These are phyloP conservation scores for Raja brachyura DNA, from an alignment of 2,113 vertebrate species.

Conservation along the genomic window DNA sequence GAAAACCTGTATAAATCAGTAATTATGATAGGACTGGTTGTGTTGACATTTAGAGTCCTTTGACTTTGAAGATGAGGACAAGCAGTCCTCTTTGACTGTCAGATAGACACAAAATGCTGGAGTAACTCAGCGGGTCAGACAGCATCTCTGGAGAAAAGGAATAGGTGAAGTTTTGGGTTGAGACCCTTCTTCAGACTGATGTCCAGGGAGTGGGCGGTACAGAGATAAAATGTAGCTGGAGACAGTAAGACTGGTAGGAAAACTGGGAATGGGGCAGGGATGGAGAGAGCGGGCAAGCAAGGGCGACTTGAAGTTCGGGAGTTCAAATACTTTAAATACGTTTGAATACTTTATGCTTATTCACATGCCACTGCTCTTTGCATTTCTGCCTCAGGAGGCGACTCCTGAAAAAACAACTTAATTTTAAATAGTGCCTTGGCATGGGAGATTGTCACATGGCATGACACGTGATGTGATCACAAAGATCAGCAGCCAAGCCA, in stretches of 20 bases:
- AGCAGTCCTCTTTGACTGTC: not conserved
- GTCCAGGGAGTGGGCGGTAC: no score
- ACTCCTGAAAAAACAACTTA: no score
- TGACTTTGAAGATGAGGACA: not conserved
- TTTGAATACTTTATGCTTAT: not conserved
- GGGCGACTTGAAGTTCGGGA: no score
- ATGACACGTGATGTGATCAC: not conserved
- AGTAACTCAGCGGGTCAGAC: no score
- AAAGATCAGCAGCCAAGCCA: not conserved
- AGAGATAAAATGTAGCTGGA: no score
- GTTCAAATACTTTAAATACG: not conserved
- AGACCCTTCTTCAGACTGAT: no score
- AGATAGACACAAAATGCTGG: no score
- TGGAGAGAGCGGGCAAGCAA: no score
- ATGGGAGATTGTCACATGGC: not conserved
- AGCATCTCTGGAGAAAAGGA: no score
- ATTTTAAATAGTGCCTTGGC: not conserved
- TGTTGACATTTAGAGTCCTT: not conserved
- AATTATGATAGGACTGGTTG: not conserved
- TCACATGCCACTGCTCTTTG: not conserved
- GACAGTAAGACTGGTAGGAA: no score
- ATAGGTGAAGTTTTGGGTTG: no score
- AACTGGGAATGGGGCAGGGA: no score
- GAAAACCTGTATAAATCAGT: not conserved
- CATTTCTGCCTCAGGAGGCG: not conserved